Evolutionary conservation across 2,888 invertebrate species (phyloP), one percentile per base, ranked within the genome.

Genomic region (Orthosia cruda): DNA sequence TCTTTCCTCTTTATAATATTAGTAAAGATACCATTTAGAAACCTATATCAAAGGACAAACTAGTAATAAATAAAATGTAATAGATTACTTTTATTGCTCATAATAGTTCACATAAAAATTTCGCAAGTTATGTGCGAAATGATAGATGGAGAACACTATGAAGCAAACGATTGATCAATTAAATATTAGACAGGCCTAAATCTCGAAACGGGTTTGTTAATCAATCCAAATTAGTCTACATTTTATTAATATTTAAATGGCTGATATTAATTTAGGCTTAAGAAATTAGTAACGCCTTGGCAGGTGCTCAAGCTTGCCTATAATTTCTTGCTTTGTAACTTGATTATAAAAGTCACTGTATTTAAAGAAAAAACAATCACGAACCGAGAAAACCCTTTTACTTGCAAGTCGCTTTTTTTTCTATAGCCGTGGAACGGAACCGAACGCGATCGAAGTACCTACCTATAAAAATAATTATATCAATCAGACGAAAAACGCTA

Each of bases 191-290:
- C 67, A 12, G 32, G 72, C 71, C 77, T 74, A 82, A 71, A 83
- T 55, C 57, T 69, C 52, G 54, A 63, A 23, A 45, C 32, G 40
- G n/a, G 64, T 80, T 79, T 75, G 84, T 88, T 76, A 77, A 82
- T 82, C 80, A 70, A 50, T 71, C 32, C 50, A 52, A 77, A 63
- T 57, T 58, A 50, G 68, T 57, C 77, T 78, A 74, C 79, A 83
- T 87, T 88, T 71, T 59, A 26, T 80, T 75, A 73, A 32, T 52
- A 77, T 86, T 71, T 80, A 73, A 77, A 77, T 74, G 32, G 59
- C 16, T 16, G 7, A 20, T 64, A 57, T 84, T 50, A 70, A 85
- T 84, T 69, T 77, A 26, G 20, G 61, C 67, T 80, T 85, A 59
- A 18, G 74, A 61, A 73, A 85, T 76, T 59, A 79, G 55, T 72